Percentiles rank a stretch among this genome's conserved stretches.
phyloP scores from a whole-genome alignment of 2,797 vertebrate species.

The Acanthornis magna region DNA sequence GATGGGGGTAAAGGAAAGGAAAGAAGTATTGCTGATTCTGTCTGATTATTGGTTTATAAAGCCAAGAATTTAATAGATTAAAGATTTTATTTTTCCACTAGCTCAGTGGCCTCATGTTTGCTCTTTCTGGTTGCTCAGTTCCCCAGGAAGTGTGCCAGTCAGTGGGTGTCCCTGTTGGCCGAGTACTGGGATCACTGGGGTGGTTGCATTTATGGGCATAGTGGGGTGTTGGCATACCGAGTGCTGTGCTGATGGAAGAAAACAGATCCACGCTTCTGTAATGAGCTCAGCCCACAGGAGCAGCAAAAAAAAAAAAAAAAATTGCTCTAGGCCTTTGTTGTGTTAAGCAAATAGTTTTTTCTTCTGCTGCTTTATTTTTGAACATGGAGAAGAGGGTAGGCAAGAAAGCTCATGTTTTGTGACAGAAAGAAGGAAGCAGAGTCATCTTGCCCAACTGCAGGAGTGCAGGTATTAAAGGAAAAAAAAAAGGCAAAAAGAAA shows the following conservation, averaged over 20 bases:
- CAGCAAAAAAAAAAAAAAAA: neutral
- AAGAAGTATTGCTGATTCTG: neutral
- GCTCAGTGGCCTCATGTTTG: neutral
- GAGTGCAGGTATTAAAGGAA: neutral
- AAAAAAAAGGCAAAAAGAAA: neutral
- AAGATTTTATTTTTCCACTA: neutral
- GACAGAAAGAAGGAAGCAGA: neutral
- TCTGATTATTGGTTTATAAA: neutral
- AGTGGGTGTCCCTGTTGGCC: neutral
- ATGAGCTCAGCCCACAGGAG: neutral
- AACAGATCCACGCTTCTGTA: neutral
- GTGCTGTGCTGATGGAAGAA: neutral
- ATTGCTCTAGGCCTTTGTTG: neutral
- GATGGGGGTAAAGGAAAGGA: neutral
- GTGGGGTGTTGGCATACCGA: neutral
- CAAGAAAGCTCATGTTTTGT: neutral
- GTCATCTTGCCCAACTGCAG: neutral
- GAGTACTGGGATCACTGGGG: neutral
- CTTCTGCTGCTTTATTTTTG: neutral
- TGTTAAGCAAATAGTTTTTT: neutral
- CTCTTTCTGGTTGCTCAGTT: neutral
- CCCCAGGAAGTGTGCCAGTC: neutral
- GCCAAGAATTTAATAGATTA: neutral
- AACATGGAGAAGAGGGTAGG: neutral
- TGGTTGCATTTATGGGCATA: neutral